These are phyloP conservation scores for Bombus balteatus DNA, from an alignment of 1,140 invertebrate species.

Conservation along the genomic window DNA sequence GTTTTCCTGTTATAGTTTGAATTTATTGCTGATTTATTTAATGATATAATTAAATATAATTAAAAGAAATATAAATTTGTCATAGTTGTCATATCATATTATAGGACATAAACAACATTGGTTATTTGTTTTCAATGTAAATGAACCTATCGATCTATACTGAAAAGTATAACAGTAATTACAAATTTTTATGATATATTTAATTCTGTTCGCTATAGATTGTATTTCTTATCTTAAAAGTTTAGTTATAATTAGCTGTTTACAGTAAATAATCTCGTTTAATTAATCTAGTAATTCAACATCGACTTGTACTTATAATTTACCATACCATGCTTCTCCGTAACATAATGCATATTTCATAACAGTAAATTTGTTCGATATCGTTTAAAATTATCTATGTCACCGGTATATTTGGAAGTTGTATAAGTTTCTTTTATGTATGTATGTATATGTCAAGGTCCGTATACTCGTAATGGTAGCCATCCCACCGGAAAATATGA, in stretches of 20 bases:
- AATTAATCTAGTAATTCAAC: background rate
- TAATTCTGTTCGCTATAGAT: too few species aligned
- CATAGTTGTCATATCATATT: too few species aligned
- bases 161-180: too few species aligned
- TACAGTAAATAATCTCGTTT: background rate
- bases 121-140: too few species aligned
- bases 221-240: too few species aligned
- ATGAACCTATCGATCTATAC: too few species aligned
- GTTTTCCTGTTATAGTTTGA: background rate
- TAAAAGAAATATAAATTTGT: too few species aligned
- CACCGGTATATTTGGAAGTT: background rate
- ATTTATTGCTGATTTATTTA: background rate
- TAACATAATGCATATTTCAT: background rate
- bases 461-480: background rate
- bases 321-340: background rate
- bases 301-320: background rate
- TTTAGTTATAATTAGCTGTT: background rate
- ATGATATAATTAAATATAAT: too few species aligned
- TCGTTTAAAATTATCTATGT: background rate
- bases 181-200: background rate
- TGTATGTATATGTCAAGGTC: conserved; percentile 48
- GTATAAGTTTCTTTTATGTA: background rate
- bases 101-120: too few species aligned
- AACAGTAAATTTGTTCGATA: background rate
- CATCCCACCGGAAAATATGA: conserved; percentile 18